Conservation (phyloP, 2,888 invertebrate species). For the Euphydryas editha region DNA sequence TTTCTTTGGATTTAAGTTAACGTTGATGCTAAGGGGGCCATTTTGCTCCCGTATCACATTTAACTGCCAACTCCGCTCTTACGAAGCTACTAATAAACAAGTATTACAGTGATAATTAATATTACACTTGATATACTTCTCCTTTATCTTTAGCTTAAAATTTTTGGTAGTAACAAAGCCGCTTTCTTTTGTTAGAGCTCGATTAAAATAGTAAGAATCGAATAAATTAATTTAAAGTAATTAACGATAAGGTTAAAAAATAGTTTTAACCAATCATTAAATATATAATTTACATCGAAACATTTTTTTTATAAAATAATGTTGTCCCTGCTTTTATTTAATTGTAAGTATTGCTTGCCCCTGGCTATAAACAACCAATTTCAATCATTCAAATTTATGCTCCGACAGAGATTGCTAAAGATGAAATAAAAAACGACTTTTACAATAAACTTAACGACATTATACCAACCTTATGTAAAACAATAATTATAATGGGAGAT, state of each 20-base stretch:
- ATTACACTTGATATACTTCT: neutral
- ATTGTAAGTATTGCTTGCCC: conserved; percentile 18
- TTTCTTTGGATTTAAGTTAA: conserved; percentile 51
- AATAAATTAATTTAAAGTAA: neutral
- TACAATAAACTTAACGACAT: no score
- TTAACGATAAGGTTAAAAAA: neutral
- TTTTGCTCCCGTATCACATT: conserved; percentile 6
- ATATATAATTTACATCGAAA: neutral
- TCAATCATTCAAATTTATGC: no score
- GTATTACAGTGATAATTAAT: conserved; percentile 1
- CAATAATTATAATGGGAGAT: no score
- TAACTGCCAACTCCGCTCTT: conserved; percentile 4
- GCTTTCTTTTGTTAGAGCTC: neutral
- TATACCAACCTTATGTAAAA: no score
- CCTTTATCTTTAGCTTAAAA: conserved; percentile 3
- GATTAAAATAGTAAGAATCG: neutral
- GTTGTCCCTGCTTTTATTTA: conserved; percentile 20
- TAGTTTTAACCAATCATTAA: neutral
- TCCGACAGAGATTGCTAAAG: no score
- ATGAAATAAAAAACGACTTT: no score
- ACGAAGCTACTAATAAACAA: conserved; percentile 6
- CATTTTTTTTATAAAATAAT: conserved; percentile 15
- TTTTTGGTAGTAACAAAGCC: conserved; percentile 13
- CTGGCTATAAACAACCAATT: no score
- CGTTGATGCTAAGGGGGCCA: conserved; percentile 13